Conservation (phyloP, 2,888 invertebrate species). For the Bimastos eiseni region DNA sequence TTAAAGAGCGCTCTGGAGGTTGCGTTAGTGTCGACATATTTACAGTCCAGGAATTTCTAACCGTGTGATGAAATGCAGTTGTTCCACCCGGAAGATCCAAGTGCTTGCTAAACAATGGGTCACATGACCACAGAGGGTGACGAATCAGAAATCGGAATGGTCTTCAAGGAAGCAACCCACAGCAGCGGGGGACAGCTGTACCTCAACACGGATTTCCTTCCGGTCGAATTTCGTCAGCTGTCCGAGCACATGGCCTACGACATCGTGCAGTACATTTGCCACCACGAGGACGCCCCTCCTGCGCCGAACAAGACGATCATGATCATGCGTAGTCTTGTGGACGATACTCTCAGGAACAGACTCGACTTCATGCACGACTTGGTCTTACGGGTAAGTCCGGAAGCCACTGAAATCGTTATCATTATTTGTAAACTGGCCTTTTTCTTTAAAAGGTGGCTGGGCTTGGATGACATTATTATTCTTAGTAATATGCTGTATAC, state of each 20-base stretch:
- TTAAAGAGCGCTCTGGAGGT: background rate
- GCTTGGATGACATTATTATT: too few species aligned
- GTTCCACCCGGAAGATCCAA: background rate
- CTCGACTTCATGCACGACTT: constrained; percentile 41
- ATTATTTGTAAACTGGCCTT: background rate
- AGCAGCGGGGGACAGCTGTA: constrained; percentile 32
- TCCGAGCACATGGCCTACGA: constrained; percentile 42
- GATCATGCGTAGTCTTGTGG: constrained; percentile 43
- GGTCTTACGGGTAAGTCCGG: constrained; percentile 26
- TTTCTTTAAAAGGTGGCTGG: too few species aligned
- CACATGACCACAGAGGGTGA: constrained; percentile 13
- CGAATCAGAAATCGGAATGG: constrained; percentile 1
- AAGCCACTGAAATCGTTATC: background rate
- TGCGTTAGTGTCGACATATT: background rate
- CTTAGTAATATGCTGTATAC: too few species aligned
- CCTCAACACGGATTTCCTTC: constrained; percentile 42
- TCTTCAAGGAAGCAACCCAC: background rate
- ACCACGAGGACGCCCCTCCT: constrained; percentile 32
- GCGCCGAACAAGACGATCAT: constrained; percentile 38
- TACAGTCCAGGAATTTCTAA: background rate
- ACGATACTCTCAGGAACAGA: constrained; percentile 43
- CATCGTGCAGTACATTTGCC: constrained; percentile 41
- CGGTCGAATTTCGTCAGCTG: constrained; percentile 40
- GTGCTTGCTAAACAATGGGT: background rate
- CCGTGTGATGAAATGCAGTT: background rate